Conservation (phyloP, 1,140 invertebrate species). For the Procambarus virginalis region DNA sequence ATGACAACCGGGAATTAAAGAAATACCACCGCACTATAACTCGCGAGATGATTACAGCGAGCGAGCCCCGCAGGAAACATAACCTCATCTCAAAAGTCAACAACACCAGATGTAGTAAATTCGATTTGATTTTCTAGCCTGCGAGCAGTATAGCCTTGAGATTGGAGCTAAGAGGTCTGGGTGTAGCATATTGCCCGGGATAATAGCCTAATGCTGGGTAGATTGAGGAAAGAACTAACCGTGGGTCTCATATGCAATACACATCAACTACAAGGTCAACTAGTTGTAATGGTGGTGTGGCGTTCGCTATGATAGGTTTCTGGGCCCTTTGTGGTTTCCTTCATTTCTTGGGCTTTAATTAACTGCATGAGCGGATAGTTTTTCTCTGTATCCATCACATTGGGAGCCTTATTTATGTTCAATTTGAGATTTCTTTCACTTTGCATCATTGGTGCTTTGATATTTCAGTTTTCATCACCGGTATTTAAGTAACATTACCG, state of each 20-base stretch:
- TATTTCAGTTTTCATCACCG: neutral
- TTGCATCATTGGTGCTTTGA: neutral
- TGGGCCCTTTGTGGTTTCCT: constrained; percentile 32
- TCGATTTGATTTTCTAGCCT: neutral
- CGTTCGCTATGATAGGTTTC: constrained; percentile 13
- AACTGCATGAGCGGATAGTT: neutral
- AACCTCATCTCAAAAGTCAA: constrained; percentile 3
- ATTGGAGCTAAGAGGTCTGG: neutral
- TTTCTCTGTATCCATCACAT: constrained; percentile 1
- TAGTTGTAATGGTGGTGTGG: constrained; percentile 18
- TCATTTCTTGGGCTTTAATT: constrained; percentile 34
- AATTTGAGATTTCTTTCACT: constrained; percentile 13
- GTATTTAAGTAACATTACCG: neutral
- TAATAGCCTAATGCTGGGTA: constrained; percentile 20
- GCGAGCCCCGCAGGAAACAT: neutral
- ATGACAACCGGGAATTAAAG: constrained; percentile 2
- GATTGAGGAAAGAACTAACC: constrained; percentile 19
- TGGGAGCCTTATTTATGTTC: neutral
- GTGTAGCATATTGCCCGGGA: neutral
- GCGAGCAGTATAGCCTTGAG: neutral
- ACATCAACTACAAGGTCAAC: constrained; percentile 30
- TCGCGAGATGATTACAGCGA: neutral
- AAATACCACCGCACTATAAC: neutral
- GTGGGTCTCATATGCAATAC: constrained; percentile 38
- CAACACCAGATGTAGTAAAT: constrained; percentile 1